Conservation (phyloP, 1,140 invertebrate species). For the Choristoneura fumiferana region DNA sequence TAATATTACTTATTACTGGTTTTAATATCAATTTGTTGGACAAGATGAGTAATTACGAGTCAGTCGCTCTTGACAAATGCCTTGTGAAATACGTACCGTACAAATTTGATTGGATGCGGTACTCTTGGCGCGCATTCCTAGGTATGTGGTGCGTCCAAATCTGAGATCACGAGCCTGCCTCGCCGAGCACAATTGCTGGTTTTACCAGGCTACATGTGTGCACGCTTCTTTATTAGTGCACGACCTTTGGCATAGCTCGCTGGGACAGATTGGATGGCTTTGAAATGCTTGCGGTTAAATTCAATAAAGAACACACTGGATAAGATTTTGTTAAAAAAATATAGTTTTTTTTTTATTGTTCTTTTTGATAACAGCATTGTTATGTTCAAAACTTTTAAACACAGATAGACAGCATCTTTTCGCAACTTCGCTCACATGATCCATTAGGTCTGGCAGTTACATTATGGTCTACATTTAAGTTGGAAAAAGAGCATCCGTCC, state of each 20-base stretch:
- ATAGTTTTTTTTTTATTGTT: too few relatives aligned
- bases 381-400: too few relatives aligned
- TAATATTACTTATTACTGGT: conserved; percentile 47
- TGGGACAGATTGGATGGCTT: too few relatives aligned
- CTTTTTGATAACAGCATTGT: too few relatives aligned
- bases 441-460: too few relatives aligned
- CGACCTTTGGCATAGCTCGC: conserved; percentile 1
- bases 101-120: conserved; percentile 60
- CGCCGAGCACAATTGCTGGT: conserved; percentile 25
- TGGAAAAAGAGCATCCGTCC: too few relatives aligned
- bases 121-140: conserved; percentile 29
- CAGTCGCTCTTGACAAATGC: conserved; percentile 63
- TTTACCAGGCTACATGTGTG: neutral
- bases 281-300: too few relatives aligned
- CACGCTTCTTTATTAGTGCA: neutral
- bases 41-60: conserved; percentile 62
- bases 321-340: too few relatives aligned
- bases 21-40: conserved; percentile 62
- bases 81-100: conserved; percentile 63
- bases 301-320: too few relatives aligned
- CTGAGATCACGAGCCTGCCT: conserved; percentile 44
- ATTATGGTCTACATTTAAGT: too few relatives aligned
- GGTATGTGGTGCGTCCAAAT: conserved; percentile 55
- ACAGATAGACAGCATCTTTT: too few relatives aligned
- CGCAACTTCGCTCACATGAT: too few relatives aligned